These are phyloP conservation scores for Hyperoplus immaculatus DNA, from an alignment of 2,797 vertebrate genomes.

Conservation along the genomic window DNA sequence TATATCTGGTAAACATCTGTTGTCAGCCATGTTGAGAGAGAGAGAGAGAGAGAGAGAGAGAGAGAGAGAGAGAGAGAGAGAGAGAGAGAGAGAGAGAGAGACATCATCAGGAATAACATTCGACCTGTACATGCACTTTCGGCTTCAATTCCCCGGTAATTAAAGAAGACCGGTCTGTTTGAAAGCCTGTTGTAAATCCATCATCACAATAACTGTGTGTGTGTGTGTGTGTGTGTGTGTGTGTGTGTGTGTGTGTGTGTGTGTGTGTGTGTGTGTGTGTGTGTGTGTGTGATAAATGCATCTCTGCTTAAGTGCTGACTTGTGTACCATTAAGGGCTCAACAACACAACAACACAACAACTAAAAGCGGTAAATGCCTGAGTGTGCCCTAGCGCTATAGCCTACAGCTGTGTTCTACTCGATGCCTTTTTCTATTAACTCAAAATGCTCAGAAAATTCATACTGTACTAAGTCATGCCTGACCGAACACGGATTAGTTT, in stretches of 20 bases:
- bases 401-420: slow-evolving; percentile 3
- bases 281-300: slow-evolving; percentile 2
- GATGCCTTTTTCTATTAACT: slow-evolving; percentile 1
- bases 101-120: slow-evolving; percentile 35
- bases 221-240: too few species aligned
- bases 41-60: too few species aligned
- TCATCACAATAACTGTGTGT: background rate
- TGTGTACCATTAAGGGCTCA: slow-evolving; percentile 11
- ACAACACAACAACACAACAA: slow-evolving; percentile 6
- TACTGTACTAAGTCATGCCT: background rate
- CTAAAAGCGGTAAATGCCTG: slow-evolving; percentile 1
- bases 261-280: too few species aligned
- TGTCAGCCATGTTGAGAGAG: background rate
- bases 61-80: too few species aligned
- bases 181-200: background rate
- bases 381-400: slow-evolving; percentile 3
- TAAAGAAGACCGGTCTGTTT: background rate
- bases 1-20: slow-evolving; percentile 43
- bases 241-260: too few species aligned
- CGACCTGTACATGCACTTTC: slow-evolving; percentile 19
- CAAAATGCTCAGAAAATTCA: background rate
- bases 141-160: background rate
- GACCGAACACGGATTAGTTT: slow-evolving; percentile 26
- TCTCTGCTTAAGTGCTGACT: slow-evolving; percentile 8
- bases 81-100: background rate